A percentile compares a stretch with the other conserved stretches of the same genome.
Evolutionary conservation across 1,140 invertebrate genomes (phyloP).

Genomic region (Rhizoglyphus robini): DNA sequence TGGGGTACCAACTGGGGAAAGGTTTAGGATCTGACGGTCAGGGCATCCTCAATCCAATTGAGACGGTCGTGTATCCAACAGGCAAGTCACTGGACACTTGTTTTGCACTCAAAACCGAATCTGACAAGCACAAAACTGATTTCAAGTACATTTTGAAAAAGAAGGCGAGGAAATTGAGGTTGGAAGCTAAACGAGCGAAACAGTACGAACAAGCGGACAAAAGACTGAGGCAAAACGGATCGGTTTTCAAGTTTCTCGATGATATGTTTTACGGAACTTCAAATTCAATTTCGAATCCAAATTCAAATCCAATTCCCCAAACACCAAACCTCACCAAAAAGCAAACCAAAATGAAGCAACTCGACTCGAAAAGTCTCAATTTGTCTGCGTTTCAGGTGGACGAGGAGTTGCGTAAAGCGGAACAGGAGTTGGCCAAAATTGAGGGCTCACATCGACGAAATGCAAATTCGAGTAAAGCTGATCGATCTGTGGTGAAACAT

Average conservation of each 20-base stretch:
- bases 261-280: too few species aligned
- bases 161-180: not conserved
- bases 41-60: slow-evolving; percentile 66
- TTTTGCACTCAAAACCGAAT: slow-evolving; percentile 31
- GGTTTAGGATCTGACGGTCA: slow-evolving; percentile 64
- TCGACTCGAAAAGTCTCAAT: not conserved
- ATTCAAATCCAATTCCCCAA: too few species aligned
- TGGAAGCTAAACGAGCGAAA: not conserved
- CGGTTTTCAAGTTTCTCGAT: too few species aligned
- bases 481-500: too few species aligned
- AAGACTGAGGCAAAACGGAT: too few species aligned
- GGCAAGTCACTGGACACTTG: slow-evolving; percentile 59
- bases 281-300: too few species aligned
- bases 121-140: not conserved
- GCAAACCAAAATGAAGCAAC: too few species aligned
- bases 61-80: slow-evolving; percentile 58
- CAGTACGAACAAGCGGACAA: too few species aligned
- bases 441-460: not conserved
- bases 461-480: too few species aligned
- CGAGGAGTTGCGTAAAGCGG: slow-evolving; percentile 13
- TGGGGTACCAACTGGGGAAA: slow-evolving; percentile 73
- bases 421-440: slow-evolving; percentile 9
- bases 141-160: not conserved
- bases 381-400: not conserved
- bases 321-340: too few species aligned